These are phyloP conservation scores for Boulengeromyrus knoepffleri DNA, from an alignment of 2,113 vertebrate species.

Conservation along the genomic window DNA sequence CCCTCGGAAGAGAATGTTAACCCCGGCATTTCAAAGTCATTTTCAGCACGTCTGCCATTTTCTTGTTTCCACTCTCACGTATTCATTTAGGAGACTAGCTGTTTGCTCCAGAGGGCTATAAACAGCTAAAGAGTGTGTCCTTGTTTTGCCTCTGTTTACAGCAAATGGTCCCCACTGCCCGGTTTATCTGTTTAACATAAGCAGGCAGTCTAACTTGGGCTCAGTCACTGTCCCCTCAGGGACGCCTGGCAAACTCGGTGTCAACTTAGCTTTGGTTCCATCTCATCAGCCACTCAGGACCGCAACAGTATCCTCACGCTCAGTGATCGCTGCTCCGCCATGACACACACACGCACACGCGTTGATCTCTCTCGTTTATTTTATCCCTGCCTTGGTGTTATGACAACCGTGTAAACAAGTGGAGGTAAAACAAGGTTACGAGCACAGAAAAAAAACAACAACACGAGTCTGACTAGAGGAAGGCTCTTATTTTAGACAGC, in stretches of 20 bases:
- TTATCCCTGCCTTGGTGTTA: background rate
- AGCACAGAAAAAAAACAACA: background rate
- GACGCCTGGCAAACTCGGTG: background rate
- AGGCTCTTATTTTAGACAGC: background rate
- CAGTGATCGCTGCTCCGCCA: background rate
- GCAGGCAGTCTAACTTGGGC: background rate
- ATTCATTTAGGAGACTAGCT: background rate
- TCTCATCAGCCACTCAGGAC: background rate
- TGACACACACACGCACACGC: background rate
- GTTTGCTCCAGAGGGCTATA: background rate
- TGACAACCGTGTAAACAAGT: background rate
- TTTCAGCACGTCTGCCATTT: background rate
- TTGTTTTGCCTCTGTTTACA: background rate
- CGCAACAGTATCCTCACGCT: background rate
- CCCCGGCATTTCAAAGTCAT: background rate
- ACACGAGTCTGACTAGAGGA: background rate
- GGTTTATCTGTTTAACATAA: background rate
- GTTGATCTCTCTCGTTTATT: background rate
- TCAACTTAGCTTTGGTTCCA: background rate
- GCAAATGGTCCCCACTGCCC: background rate
- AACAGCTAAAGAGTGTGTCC: background rate
- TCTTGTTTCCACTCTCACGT: background rate
- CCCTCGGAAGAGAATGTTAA: background rate
- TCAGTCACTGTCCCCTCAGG: background rate
- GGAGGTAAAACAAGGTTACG: background rate